phyloP scores from a whole-genome alignment of 2,113 vertebrate genomes.

The Malurus cyaneus region DNA sequence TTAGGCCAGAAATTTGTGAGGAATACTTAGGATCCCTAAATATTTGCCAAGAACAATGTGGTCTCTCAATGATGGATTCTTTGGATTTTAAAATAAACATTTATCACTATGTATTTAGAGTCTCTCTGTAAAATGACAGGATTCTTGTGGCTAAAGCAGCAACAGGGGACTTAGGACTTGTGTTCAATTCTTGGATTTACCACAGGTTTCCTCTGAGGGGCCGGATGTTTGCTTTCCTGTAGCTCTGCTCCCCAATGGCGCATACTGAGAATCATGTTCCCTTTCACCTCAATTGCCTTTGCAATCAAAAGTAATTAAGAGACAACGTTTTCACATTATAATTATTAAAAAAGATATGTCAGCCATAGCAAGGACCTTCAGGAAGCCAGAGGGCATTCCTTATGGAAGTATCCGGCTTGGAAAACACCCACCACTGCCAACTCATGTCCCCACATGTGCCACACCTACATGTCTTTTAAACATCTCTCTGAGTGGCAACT shows the following conservation, averaged over 20 bases:
- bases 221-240: background rate
- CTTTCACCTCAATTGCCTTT: background rate
- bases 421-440: background rate
- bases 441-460: too few relatives aligned
- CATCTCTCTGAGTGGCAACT: background rate
- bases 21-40: background rate
- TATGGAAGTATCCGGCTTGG: background rate
- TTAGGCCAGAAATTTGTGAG: background rate
- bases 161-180: background rate
- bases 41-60: background rate
- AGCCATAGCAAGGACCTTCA: background rate
- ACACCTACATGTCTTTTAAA: background rate
- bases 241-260: background rate
- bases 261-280: background rate
- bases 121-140: background rate
- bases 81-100: slow-evolving; percentile 28
- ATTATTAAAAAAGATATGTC: background rate
- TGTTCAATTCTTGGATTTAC: background rate
- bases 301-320: background rate
- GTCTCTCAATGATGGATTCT: background rate
- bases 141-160: slow-evolving; percentile 20
- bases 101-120: background rate
- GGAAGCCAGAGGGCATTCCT: background rate
- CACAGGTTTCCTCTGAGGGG: background rate
- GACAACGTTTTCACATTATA: background rate